Conservation (phyloP, 2,888 invertebrate species). For the Drosophila dives region DNA sequence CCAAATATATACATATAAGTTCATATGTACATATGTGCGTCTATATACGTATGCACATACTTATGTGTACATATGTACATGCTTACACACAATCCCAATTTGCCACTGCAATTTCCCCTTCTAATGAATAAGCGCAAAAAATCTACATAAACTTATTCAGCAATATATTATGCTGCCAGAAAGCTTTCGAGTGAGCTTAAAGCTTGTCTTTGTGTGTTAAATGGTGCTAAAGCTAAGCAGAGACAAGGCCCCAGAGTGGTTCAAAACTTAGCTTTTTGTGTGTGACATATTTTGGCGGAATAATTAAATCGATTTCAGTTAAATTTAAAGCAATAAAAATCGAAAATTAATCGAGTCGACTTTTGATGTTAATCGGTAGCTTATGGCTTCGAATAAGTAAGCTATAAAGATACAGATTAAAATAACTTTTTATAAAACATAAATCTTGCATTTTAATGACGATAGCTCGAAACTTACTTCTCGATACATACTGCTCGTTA, state of each 20-base stretch:
- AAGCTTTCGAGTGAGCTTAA: slow-evolving; percentile 11
- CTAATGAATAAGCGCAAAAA: neutral
- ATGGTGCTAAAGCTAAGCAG: neutral
- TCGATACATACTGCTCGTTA: no score
- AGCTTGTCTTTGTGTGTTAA: neutral
- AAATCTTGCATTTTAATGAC: neutral
- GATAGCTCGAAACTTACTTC: accelerated
- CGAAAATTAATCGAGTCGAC: neutral
- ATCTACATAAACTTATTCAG: slow-evolving; percentile 57
- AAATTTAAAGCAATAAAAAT: neutral
- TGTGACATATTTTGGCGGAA: neutral
- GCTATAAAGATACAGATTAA: neutral
- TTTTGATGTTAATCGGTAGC: neutral
- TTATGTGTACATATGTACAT: neutral
- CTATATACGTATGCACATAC: neutral
- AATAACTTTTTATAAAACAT: neutral
- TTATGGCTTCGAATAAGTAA: neutral
- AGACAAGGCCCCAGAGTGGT: neutral
- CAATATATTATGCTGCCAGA: neutral
- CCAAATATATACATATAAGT: neutral
- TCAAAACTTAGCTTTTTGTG: neutral
- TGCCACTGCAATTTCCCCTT: slow-evolving; percentile 44
- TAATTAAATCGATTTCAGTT: neutral
- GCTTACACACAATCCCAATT: neutral
- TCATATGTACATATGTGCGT: neutral